Percentiles rank a stretch among this genome's conserved stretches.
Evolutionary conservation across 1,140 invertebrate species (phyloP).

Genomic region (Rhopalosiphum padi): DNA sequence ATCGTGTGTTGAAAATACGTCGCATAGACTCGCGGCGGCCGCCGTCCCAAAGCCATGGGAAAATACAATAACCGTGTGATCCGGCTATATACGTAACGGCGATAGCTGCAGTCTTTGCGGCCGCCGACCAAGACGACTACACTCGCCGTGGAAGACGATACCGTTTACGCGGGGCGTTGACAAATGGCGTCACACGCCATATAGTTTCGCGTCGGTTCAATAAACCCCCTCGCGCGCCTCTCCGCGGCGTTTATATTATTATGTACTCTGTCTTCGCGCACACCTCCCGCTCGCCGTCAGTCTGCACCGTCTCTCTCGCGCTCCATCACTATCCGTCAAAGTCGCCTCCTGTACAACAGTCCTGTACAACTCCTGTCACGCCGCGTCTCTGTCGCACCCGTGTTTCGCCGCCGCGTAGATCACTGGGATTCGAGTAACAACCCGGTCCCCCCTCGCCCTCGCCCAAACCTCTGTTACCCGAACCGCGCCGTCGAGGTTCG

Average conservation of each 20-base stretch:
- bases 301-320: background rate
- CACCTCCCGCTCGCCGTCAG: too few relatives aligned
- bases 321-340: background rate
- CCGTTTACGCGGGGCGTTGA: constrained; percentile 29
- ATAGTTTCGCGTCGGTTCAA: constrained; percentile 43
- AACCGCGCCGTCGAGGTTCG: too few relatives aligned
- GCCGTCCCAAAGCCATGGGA: background rate
- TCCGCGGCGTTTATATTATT: background rate
- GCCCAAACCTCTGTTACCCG: too few relatives aligned
- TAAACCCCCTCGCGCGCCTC: background rate
- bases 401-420: background rate
- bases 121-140: background rate
- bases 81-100: background rate
- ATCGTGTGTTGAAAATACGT: background rate
- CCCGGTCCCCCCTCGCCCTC: too few relatives aligned
- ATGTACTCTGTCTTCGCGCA: background rate
- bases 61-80: constrained; percentile 31
- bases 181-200: constrained; percentile 32
- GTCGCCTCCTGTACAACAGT: too few relatives aligned
- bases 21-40: background rate
- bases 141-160: constrained; percentile 18
- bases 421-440: background rate
- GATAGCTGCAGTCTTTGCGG: background rate
- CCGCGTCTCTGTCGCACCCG: background rate
- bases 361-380: background rate